Percentiles rank a stretch among this genome's conserved stretches.
Evolutionary conservation across 2,888 invertebrate species (phyloP).

Genomic region (Phaedon cochleariae): DNA sequence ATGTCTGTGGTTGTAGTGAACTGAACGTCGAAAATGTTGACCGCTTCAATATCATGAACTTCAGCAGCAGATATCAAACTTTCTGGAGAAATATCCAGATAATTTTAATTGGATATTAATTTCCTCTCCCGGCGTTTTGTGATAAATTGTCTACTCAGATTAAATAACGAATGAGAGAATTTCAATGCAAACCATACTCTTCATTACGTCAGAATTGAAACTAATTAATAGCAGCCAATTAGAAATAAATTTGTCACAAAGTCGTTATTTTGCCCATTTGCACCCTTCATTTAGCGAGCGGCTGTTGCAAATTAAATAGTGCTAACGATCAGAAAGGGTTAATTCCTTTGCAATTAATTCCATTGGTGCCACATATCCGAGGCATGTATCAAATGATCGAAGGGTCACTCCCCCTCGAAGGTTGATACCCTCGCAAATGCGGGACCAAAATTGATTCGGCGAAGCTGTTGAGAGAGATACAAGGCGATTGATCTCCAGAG

Average conservation of each 20-base stretch:
- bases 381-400: conserved; percentile 48
- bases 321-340: conserved; percentile 48
- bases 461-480: neutral
- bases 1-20: no score
- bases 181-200: neutral
- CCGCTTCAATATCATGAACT: no score
- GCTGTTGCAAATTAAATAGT: conserved; percentile 47
- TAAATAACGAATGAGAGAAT: no score
- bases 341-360: conserved; percentile 50
- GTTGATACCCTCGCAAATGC: neutral
- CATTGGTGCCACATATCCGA: conserved; percentile 41
- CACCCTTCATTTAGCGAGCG: conserved; percentile 28
- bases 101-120: no score
- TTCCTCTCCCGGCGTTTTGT: no score
- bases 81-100: no score
- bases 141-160: no score
- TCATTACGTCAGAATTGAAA: neutral
- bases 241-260: conserved; percentile 42
- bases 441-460: neutral
- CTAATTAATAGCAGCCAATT: conserved; percentile 33
- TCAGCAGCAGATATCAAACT: no score
- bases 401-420: conserved; percentile 42
- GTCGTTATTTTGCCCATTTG: conserved; percentile 42
- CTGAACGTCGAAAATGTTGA: no score
- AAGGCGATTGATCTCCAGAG: neutral